These are phyloP conservation scores for Athene cunicularia DNA, from an alignment of 2,113 vertebrate species.

Conservation along the genomic window DNA sequence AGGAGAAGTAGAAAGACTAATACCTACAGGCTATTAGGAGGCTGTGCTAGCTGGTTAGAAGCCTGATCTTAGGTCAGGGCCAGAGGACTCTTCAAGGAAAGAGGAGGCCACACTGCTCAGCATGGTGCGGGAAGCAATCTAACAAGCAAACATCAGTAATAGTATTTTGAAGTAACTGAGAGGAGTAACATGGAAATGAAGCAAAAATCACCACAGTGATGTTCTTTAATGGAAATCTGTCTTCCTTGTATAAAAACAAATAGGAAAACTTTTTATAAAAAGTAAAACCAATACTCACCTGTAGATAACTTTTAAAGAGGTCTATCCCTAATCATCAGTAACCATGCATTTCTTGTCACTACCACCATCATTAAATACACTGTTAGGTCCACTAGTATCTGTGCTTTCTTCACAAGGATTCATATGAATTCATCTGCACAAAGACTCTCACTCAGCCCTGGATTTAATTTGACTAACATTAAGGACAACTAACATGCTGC, in stretches of 20 bases:
- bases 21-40: neutral
- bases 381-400: neutral
- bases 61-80: rapidly evolving
- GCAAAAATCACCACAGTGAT: neutral
- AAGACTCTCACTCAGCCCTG: neutral
- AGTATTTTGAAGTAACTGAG: neutral
- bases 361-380: neutral
- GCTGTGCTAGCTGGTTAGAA: rapidly evolving
- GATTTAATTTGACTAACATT: neutral
- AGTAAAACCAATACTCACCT: neutral
- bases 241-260: neutral
- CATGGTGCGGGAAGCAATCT: rapidly evolving
- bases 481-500: neutral
- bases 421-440: neutral
- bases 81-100: neutral
- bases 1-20: neutral
- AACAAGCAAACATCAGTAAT: neutral
- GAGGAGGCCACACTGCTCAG: neutral
- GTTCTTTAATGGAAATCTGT: neutral
- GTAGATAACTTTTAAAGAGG: neutral
- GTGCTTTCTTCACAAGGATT: neutral
- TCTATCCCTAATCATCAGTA: neutral
- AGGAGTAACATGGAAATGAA: neutral
- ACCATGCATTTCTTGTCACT: neutral
- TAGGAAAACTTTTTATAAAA: neutral